Evolutionary conservation across 2,113 vertebrate species (phyloP).

Genomic region (Irena cyanogastra): DNA sequence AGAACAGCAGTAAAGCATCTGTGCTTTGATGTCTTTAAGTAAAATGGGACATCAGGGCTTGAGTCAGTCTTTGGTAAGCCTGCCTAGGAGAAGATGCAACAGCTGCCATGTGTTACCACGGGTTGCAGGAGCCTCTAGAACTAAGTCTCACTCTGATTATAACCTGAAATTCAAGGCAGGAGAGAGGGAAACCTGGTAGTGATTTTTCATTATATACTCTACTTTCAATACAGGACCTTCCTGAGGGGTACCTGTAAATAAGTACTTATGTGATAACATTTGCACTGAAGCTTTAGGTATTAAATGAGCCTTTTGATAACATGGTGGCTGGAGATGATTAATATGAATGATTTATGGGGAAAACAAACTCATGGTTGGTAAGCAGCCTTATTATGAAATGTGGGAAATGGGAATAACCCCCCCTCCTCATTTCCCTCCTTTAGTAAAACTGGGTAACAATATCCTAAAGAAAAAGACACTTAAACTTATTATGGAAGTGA

Average conservation of each 20-base stretch:
- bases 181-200: background rate
- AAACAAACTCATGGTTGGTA: background rate
- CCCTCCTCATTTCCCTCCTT: background rate
- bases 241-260: background rate
- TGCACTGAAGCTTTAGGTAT: background rate
- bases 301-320: background rate
- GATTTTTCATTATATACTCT: background rate
- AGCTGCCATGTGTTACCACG: fast-evolving
- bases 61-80: background rate
- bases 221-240: background rate
- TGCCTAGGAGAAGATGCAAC: background rate
- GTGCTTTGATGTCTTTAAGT: background rate
- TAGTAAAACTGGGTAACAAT: conserved; percentile 1
- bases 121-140: background rate
- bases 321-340: background rate
- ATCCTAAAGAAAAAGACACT: background rate
- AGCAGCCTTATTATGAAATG: conserved; percentile 42
- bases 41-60: background rate
- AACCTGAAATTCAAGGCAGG: background rate
- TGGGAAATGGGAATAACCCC: conserved; percentile 7
- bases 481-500: background rate
- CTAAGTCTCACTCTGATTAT: background rate
- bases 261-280: background rate
- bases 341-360: background rate
- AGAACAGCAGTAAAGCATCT: background rate